Evolutionary conservation across 2,797 vertebrate genomes (phyloP).

Genomic region (Coendou prehensilis): DNA sequence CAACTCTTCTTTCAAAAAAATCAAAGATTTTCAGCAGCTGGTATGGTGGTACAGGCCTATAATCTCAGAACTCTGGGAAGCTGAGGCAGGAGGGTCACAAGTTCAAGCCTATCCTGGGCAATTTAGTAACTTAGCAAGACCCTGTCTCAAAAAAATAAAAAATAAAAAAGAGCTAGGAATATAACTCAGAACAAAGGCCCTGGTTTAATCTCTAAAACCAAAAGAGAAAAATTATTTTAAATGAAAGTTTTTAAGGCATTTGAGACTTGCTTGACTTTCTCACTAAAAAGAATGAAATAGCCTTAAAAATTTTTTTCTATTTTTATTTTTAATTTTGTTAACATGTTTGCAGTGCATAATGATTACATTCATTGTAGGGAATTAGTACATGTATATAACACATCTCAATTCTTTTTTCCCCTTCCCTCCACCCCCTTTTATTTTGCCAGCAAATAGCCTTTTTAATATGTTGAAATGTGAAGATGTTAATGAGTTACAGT

Average conservation of each 20-base stretch:
- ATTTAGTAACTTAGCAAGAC: neutral
- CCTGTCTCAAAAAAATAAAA: neutral
- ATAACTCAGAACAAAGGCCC: neutral
- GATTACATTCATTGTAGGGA: too few species aligned
- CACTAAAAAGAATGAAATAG: neutral
- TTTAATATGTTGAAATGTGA: neutral
- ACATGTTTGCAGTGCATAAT: neutral
- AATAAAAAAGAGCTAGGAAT: neutral
- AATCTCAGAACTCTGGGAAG: neutral
- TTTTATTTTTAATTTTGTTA: neutral
- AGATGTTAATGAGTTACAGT: neutral
- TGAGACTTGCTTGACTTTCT: constrained; percentile 44
- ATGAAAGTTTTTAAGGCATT: constrained; percentile 35
- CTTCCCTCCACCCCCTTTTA: neutral
- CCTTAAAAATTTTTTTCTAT: neutral
- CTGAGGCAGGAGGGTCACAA: neutral
- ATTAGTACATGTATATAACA: too few species aligned
- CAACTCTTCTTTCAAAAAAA: constrained; percentile 14
- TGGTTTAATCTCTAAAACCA: neutral
- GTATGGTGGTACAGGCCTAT: neutral
- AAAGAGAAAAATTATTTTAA: neutral
- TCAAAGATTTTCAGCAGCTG: neutral
- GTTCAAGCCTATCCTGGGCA: neutral
- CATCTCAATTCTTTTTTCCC: neutral
- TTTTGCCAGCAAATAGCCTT: neutral